phyloP scores from a whole-genome alignment of 23 tunicate genomes.

The Styela clava region DNA sequence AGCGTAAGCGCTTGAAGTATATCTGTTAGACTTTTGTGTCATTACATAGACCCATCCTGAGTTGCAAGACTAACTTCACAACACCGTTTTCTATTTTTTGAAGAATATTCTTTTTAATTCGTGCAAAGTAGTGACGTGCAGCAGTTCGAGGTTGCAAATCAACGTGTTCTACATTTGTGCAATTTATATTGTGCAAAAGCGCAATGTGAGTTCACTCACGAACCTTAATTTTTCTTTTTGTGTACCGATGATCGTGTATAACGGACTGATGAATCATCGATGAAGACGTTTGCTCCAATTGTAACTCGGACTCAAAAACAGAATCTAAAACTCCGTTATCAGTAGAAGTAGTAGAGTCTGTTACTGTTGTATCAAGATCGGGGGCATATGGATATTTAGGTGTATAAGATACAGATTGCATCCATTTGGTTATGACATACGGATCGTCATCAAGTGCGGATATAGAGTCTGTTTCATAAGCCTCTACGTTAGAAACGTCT shows the following conservation, averaged over 20 bases:
- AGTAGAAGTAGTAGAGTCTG: not conserved
- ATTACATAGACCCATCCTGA: no score
- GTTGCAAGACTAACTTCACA: no score
- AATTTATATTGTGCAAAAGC: not conserved
- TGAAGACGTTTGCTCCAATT: not conserved
- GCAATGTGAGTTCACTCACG: not conserved
- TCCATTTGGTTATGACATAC: conserved; percentile 4
- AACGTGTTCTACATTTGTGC: no score
- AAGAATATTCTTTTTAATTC: no score
- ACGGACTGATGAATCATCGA: not conserved
- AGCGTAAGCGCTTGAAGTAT: no score
- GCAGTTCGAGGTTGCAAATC: no score
- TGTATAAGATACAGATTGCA: conserved; percentile 9
- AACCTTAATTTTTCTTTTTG: conserved; percentile 9
- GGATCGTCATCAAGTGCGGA: conserved; percentile 1
- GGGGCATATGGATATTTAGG: conserved; percentile 10
- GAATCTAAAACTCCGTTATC: not conserved
- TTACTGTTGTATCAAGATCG: not conserved
- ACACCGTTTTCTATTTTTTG: no score
- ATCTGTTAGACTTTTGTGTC: no score
- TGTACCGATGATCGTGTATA: conserved; percentile 3
- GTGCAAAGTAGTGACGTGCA: no score
- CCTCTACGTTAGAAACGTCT: not conserved
- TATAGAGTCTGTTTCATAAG: not conserved
- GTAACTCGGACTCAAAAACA: not conserved